Evolutionary conservation across 2,797 vertebrate species (phyloP).

Genomic region (Podargus strigoides): DNA sequence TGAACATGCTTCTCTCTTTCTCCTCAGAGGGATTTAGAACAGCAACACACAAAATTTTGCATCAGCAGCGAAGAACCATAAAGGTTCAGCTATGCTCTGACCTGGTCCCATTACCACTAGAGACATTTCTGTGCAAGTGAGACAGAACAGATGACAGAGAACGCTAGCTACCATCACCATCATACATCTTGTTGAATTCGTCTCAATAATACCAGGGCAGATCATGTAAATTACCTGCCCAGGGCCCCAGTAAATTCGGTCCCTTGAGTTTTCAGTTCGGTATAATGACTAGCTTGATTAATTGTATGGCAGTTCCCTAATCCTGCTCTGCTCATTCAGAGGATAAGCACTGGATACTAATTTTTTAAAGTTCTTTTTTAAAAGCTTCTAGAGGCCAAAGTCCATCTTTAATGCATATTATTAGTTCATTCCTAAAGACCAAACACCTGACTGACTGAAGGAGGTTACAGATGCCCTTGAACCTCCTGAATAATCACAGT

Average conservation of each 20-base stretch:
- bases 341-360: neutral
- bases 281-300: slow-evolving; percentile 15
- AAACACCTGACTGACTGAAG: neutral
- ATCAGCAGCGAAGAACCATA: neutral
- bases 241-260: neutral
- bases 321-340: neutral
- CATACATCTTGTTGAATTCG: neutral
- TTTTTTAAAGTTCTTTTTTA: neutral
- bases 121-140: neutral
- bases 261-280: neutral
- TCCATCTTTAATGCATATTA: neutral
- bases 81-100: neutral
- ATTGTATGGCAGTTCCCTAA: neutral
- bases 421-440: neutral
- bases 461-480: neutral
- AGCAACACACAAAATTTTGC: neutral
- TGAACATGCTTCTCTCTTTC: neutral
- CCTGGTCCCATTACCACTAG: neutral
- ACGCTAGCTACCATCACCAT: neutral
- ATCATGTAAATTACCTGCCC: neutral
- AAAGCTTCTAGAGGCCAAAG: neutral
- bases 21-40: neutral
- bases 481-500: neutral
- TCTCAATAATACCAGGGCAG: neutral
- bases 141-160: neutral